These are phyloP conservation scores for Crossocerus cetratus DNA, from an alignment of 2,888 invertebrate genomes.

Conservation along the genomic window DNA sequence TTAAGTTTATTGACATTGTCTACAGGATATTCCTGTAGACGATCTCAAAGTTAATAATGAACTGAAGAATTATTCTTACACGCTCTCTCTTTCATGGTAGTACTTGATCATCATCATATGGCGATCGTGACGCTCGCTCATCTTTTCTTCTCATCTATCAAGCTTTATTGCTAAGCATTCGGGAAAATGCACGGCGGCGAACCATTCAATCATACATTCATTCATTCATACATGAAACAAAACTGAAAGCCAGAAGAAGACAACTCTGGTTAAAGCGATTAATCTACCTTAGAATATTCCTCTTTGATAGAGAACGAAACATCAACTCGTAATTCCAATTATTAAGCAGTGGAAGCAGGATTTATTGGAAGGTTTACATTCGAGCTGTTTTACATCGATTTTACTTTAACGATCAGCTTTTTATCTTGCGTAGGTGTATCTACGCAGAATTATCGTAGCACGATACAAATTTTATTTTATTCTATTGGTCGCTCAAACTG, in stretches of 20 bases:
- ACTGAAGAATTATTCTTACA: conserved; percentile 40
- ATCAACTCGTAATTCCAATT: conserved; percentile 25
- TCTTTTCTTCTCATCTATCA: background rate
- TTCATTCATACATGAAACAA: too few species aligned
- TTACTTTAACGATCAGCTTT: conserved; percentile 33
- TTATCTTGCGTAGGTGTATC: conserved; percentile 44
- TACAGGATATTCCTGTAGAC: conserved; percentile 57
- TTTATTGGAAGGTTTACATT: conserved; percentile 1
- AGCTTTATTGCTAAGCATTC: conserved; percentile 1
- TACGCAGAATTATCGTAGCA: conserved; percentile 57
- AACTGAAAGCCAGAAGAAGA: conserved; percentile 42
- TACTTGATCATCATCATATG: conserved; percentile 4
- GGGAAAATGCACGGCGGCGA: conserved; percentile 21
- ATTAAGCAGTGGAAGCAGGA: too few species aligned
- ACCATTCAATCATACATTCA: conserved; percentile 50
- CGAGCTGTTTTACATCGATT: conserved; percentile 12
- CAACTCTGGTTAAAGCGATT: conserved; percentile 41
- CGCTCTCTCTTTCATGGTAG: conserved; percentile 47
- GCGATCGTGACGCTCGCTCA: background rate
- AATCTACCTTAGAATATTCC: conserved; percentile 20
- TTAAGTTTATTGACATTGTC: conserved; percentile 57
- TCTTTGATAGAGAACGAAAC: background rate
- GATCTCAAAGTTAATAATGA: conserved; percentile 39
- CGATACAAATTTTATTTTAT: conserved; percentile 61
- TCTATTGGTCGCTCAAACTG: conserved; percentile 67